Base-by-base conservation (phyloP, 2,888 invertebrate genomes). In the Acleris literana region DNA sequence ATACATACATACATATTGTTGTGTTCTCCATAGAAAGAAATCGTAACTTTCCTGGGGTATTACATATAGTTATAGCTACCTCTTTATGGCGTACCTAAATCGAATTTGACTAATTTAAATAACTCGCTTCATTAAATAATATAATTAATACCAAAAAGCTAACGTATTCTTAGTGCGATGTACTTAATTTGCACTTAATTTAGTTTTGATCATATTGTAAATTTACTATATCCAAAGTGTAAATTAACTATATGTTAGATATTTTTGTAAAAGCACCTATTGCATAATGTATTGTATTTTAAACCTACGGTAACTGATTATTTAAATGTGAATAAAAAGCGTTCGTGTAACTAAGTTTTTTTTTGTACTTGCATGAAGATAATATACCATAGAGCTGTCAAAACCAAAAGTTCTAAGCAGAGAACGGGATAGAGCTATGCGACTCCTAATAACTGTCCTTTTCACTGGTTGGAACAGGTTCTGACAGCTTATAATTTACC, bases 191-290 rank as follows among this genome's bases (percentile, higher is more conserved):
- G 55, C 49, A 43, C 16, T 51, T 48, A 55, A 48, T 48, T 29
- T 59, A 48, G 22, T 46, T 29, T 55, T 25, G 18, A 54, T 22
- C 43, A 20, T 64, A 49, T 52, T 46, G 33, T 33, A 33, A 46
- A 25, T 49, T 17, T 48, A 55, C 29, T 33, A 46, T 48, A 52
- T 39, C 13, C 7, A 60, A 63, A 57, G 39, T 55, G 54, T 53
- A 39, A 62, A 57, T 46, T 17, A 17, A 44, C 46, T 18, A 54
- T 48, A 53, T 48, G 39, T 29, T 1, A 64, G 20, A 51, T 65
- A 82, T 85, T 83, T 85, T 84, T 83, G 72, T 82, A 79, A 76
- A 71, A 75, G 73, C 72, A 72, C 73, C 33, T 33, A 33, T 9
- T 70, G 74, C 72, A 76, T 81, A 75, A 76, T 70, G 71, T 80